Base-by-base conservation (phyloP, 2,888 invertebrate species). In the Hemithea aestivaria region DNA sequence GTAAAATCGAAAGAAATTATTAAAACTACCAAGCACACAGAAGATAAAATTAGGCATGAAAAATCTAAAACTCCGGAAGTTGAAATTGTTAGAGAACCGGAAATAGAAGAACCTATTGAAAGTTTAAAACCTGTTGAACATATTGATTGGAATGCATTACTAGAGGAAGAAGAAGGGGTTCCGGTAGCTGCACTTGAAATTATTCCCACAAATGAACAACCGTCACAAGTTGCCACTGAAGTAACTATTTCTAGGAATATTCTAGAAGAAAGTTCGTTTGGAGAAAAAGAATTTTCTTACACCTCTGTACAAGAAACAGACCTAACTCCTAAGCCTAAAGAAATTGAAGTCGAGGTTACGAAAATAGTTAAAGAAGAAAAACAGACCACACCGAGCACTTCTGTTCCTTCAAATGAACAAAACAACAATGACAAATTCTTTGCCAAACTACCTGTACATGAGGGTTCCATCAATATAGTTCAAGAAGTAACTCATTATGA, bases 361-460 rank as follows among this genome's bases (percentile, higher is more conserved):
- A 31, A 24, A 11, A 32, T 24, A 21, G 45, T 37, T 22, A 21
- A 35, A 27, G n/a, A n/a, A 41, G 6, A 58, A 39, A 41, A 40
- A 16, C 50, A 52, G 34, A 27, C 10, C 6, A 20, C 45, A 1
- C 45, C 52, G 1, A 28, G 50, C 28, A 40, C 49, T 12, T 38
- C 66, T 27, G 55, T 45, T 49, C 42, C 55, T 16, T 51, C 64
- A 20, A 71, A 56, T 45, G 85, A 87, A 58, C 76, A 82, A 58
- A 85, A 85, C 52, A 87, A 83, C 49, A 85, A 87, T 53, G 73
- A 79, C 46, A 81, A 78, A 51, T 74, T 66, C 36, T 74, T 73
- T 48, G 55, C 53, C 6, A 51, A 70, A 7, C 73, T 76, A 35
- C 35, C 56, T n/a, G 10, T 57, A 2, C 76, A 69, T 49, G 70